phyloP scores from a whole-genome alignment of 1,140 invertebrate species.

The Cardiocondyla obscurior region DNA sequence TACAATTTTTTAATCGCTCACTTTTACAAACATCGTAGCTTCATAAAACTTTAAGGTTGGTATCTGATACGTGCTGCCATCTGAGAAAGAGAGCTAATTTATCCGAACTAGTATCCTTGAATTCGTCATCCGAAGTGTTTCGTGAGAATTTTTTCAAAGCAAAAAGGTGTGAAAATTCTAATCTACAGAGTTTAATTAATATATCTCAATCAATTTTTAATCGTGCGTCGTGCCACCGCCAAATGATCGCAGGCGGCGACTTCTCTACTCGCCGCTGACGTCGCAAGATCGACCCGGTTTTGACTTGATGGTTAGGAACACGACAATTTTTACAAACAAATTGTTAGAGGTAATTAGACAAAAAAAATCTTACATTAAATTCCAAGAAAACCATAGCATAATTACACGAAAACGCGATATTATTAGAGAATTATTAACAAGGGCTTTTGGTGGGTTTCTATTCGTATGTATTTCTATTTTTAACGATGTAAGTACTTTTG shows the following conservation, averaged over 20 bases:
- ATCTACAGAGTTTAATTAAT: background rate
- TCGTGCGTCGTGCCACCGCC: background rate
- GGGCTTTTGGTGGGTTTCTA: background rate
- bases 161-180: background rate
- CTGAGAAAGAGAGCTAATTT: background rate
- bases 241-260: background rate
- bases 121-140: background rate
- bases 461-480: background rate
- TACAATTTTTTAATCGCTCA: background rate
- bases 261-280: background rate
- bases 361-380: background rate
- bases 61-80: conserved; percentile 15
- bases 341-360: background rate
- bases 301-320: background rate
- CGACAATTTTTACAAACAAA: background rate
- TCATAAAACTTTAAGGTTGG: background rate
- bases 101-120: background rate
- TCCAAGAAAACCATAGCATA: background rate
- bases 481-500: too few relatives aligned
- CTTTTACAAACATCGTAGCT: background rate
- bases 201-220: background rate
- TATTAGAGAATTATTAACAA: background rate
- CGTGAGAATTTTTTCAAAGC: background rate
- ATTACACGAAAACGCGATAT: background rate
- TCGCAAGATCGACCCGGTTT: background rate